Percentiles rank a stretch among this genome's conserved stretches.
phyloP scores from a whole-genome alignment of 2,113 vertebrate species.

The Candoia aspera region DNA sequence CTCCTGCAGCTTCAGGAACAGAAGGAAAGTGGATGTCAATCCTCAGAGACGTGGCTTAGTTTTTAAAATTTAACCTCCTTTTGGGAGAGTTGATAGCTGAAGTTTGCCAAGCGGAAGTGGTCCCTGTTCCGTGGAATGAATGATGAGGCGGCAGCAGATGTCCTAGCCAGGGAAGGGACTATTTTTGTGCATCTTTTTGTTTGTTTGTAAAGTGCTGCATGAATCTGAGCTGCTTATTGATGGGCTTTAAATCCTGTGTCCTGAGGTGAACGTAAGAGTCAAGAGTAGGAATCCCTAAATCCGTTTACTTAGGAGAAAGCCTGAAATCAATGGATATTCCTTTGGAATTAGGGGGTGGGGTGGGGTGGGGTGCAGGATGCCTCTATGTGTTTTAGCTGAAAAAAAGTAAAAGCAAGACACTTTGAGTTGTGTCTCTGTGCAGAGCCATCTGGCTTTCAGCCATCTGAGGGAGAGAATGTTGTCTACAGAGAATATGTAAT shows the following conservation, averaged over 20 bases:
- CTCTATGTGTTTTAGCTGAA: neutral
- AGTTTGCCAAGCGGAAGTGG: neutral
- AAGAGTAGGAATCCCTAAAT: neutral
- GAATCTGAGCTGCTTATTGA: neutral
- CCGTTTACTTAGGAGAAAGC: neutral
- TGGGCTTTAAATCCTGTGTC: neutral
- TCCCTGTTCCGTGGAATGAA: neutral
- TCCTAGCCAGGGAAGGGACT: too few species aligned
- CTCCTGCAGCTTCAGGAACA: neutral
- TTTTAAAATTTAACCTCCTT: neutral
- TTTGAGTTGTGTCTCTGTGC: fast-evolving
- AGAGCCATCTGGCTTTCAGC: slow-evolving; percentile 4
- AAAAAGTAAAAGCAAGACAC: neutral
- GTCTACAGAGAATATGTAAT: neutral
- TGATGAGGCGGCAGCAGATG: too few species aligned
- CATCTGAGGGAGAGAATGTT: neutral
- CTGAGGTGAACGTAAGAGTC: neutral
- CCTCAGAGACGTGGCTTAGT: neutral
- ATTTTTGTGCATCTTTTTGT: neutral
- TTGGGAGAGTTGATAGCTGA: neutral
- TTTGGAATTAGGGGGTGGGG: neutral
- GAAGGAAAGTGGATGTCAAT: fast-evolving
- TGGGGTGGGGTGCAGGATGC: fast-evolving
- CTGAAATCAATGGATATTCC: neutral
- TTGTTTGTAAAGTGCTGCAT: fast-evolving